Evolutionary conservation across 2,888 invertebrate genomes (phyloP).

Genomic region (Rhingia campestris): DNA sequence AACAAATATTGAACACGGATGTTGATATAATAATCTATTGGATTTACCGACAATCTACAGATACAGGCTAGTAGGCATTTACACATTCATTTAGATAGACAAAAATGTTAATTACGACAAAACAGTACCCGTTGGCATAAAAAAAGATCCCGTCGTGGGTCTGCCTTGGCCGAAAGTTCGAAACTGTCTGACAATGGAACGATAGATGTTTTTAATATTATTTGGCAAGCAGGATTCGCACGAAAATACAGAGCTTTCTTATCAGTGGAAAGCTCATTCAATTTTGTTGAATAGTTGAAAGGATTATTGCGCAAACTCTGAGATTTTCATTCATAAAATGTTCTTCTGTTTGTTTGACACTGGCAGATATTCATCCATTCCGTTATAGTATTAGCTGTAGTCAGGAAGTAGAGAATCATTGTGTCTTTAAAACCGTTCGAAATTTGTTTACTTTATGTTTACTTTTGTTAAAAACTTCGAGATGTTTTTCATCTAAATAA

Average conservation of each 20-base stretch:
- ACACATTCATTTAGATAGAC: not conserved
- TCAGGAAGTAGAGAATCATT: not conserved
- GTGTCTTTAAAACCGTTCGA: not conserved
- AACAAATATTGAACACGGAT: constrained; percentile 40
- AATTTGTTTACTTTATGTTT: not conserved
- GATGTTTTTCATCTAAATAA: too few relatives aligned
- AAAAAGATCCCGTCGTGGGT: constrained; percentile 3
- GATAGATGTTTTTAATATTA: constrained; percentile 35
- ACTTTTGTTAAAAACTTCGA: not conserved
- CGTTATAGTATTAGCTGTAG: not conserved
- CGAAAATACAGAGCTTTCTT: constrained; percentile 45
- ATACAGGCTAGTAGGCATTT: not conserved
- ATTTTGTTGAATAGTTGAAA: constrained; percentile 27
- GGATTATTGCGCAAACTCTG: constrained; percentile 49
- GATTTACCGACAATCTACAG: constrained; percentile 32
- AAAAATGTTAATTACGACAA: constrained; percentile 3
- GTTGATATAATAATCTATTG: constrained; percentile 47
- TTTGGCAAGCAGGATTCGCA: constrained; percentile 23
- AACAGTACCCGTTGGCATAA: not conserved
- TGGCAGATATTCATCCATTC: not conserved
- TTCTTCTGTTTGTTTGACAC: not conserved
- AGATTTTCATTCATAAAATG: constrained; percentile 42
- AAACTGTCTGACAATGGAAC: constrained; percentile 24
- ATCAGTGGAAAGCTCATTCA: constrained; percentile 52
- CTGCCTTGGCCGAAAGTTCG: constrained; percentile 17